Conservation (phyloP, 1,140 invertebrate genomes). For the Asbolus verrucosus region DNA sequence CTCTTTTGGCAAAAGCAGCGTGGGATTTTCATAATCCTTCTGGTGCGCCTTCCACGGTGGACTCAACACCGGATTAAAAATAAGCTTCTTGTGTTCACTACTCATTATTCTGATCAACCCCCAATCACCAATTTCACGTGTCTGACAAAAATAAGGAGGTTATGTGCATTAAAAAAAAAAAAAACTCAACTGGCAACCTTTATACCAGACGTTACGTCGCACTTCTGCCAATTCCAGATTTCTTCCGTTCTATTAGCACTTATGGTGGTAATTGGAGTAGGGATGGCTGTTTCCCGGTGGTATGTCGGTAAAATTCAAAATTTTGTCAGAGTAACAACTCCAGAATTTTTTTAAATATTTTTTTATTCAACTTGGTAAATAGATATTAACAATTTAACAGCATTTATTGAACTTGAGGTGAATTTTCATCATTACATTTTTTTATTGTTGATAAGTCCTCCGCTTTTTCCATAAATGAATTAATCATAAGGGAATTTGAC, state of each 20-base stretch:
- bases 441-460: slow-evolving; percentile 17
- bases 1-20: neutral
- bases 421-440: neutral
- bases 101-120: neutral
- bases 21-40: neutral
- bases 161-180: neutral
- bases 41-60: neutral
- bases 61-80: slow-evolving; percentile 1
- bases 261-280: neutral
- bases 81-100: neutral
- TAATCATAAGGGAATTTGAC: neutral
- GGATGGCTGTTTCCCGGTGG: neutral
- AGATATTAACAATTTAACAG: too few species aligned
- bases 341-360: too few species aligned
- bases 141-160: neutral
- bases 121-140: neutral
- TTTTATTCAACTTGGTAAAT: too few species aligned
- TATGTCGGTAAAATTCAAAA: too few species aligned
- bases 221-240: too few species aligned
- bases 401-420: neutral
- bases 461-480: slow-evolving; percentile 10
- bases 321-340: too few species aligned
- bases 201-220: too few species aligned
- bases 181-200: too few species aligned
- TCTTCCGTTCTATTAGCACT: too few species aligned